Evolutionary conservation across 2,113 vertebrate genomes (phyloP).

Genomic region (Caranx melampygus): DNA sequence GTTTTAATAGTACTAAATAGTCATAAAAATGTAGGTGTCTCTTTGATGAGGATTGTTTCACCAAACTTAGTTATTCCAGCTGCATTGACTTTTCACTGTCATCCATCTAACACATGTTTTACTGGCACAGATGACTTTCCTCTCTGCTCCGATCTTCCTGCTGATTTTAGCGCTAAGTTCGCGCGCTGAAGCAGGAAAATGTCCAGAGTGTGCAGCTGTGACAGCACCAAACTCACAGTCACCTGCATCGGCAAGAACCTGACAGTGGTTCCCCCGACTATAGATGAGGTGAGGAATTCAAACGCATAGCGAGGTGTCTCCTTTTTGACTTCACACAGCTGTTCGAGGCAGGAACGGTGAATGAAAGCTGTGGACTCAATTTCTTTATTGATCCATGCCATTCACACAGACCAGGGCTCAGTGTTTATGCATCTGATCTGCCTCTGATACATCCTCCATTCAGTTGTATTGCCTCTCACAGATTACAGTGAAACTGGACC

Average conservation of each 20-base stretch:
- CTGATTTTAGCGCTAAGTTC: conserved; percentile 7
- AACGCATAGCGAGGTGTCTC: not conserved
- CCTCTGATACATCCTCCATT: not conserved
- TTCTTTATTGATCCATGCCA: not conserved
- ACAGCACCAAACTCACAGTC: conserved; percentile 83
- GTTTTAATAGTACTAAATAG: not conserved
- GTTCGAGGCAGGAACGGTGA: not conserved
- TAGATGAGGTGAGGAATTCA: conserved; percentile 87
- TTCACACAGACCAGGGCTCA: not conserved
- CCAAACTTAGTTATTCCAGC: not conserved
- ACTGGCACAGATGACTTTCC: conserved; percentile 59
- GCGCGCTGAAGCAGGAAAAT: conserved; percentile 64
- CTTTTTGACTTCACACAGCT: not conserved
- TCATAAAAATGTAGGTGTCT: not conserved
- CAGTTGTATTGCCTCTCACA: conserved; percentile 44
- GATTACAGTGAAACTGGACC: conserved; percentile 90
- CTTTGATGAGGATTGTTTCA: not conserved
- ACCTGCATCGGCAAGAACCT: conserved; percentile 88
- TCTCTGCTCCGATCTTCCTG: conserved; percentile 22
- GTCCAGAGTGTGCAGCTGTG: conserved; percentile 87
- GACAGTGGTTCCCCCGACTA: conserved; percentile 79
- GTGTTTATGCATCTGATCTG: not conserved
- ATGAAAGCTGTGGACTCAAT: not conserved
- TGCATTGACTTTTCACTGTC: not conserved
- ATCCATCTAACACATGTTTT: not conserved